A percentile compares a stretch with the other conserved stretches of the same genome.
Conservation (phyloP, 2,797 vertebrate genomes). For the Coreius guichenoti region DNA sequence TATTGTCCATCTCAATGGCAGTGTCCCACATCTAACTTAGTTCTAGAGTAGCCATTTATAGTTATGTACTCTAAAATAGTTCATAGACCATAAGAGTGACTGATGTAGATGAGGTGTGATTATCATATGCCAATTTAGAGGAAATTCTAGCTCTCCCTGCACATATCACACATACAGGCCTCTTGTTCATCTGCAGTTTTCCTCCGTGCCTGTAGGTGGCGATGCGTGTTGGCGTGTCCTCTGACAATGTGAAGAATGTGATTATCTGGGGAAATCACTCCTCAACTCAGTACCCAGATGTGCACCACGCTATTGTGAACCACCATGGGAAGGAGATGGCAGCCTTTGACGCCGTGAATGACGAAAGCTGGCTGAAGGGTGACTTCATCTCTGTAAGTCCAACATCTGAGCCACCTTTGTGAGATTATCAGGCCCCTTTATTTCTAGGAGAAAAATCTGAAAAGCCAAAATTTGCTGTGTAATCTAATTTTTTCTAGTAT, state of each 20-base stretch:
- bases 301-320: conserved; percentile 88
- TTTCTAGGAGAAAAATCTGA: neutral
- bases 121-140: neutral
- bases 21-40: neutral
- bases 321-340: conserved; percentile 84
- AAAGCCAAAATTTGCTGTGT: neutral
- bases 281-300: conserved; percentile 95
- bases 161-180: neutral
- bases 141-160: neutral
- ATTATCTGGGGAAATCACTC: conserved; percentile 99
- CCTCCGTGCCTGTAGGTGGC: conserved; percentile 81
- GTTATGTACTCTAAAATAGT: neutral
- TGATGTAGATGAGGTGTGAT: neutral
- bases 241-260: conserved; percentile 90
- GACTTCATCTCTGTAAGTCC: conserved; percentile 89
- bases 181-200: neutral
- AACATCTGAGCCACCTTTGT: neutral
- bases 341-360: conserved; percentile 89
- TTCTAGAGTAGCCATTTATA: neutral
- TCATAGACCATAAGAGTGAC: neutral
- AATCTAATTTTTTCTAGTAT: too few species aligned
- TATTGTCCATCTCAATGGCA: neutral
- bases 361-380: conserved; percentile 93
- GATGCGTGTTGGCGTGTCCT: conserved; percentile 85
- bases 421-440: neutral